Evolutionary conservation across 2,888 invertebrate species (phyloP).

Genomic region (Dryomyza anilis): DNA sequence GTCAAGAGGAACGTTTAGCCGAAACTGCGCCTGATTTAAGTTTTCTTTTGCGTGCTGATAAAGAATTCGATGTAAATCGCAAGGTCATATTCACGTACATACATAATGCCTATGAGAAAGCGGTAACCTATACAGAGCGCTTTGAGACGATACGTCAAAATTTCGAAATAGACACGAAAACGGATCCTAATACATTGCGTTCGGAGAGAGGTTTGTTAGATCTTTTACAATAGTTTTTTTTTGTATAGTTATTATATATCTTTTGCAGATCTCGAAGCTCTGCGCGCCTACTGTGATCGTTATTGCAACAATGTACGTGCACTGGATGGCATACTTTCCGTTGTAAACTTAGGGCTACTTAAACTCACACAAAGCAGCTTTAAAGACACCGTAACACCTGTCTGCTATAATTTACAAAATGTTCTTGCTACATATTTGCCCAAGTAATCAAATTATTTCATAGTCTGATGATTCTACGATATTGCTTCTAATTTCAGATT

Average conservation of each 20-base stretch:
- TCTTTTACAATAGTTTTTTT: neutral
- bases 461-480: neutral
- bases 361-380: slow-evolving; percentile 73
- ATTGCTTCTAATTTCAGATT: slow-evolving; percentile 61
- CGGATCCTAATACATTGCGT: slow-evolving; percentile 68
- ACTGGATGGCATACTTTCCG: slow-evolving; percentile 70
- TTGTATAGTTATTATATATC: no score
- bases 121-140: slow-evolving; percentile 69
- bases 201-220: slow-evolving; percentile 63
- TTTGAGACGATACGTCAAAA: slow-evolving; percentile 71
- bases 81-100: slow-evolving; percentile 66
- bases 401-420: slow-evolving; percentile 72
- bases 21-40: slow-evolving; percentile 75
- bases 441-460: slow-evolving; percentile 61
- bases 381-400: slow-evolving; percentile 73
- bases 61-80: slow-evolving; percentile 50
- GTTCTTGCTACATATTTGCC: slow-evolving; percentile 71
- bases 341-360: slow-evolving; percentile 75
- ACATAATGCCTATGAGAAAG: slow-evolving; percentile 67
- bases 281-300: slow-evolving; percentile 71
- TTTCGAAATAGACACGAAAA: slow-evolving; percentile 72
- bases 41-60: slow-evolving; percentile 73
- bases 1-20: slow-evolving; percentile 77
- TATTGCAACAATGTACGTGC: slow-evolving; percentile 73
- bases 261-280: slow-evolving; percentile 65